Percentiles rank a stretch among this genome's conserved stretches.
phyloP scores from a whole-genome alignment of 2,113 vertebrate genomes.

The Cinclus cinclus region DNA sequence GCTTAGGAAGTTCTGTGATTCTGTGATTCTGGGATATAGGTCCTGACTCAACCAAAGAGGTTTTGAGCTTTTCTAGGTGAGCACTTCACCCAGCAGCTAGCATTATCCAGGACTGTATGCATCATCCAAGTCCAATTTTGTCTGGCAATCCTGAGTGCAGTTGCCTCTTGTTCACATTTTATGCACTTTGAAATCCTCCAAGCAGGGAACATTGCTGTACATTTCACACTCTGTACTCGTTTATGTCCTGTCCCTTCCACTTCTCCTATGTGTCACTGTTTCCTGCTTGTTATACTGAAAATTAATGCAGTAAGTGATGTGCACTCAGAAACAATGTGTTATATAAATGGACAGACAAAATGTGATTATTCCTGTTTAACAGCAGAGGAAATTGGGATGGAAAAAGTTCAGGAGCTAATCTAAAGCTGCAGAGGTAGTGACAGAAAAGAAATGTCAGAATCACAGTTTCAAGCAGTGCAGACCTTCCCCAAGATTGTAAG shows the following conservation, averaged over 20 bases:
- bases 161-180: not conserved
- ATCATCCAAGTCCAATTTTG: not conserved
- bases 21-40: not conserved
- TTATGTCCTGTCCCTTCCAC: not conserved
- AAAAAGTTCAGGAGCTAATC: not conserved
- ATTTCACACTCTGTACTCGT: not conserved
- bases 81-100: not conserved
- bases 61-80: not conserved
- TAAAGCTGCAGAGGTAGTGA: not conserved
- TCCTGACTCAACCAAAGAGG: not conserved
- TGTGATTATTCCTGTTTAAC: not conserved
- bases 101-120: not conserved
- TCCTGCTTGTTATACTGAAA: not conserved
- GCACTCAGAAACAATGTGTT: not conserved
- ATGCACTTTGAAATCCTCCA: not conserved
- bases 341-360: not conserved
- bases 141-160: not conserved
- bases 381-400: not conserved
- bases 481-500: not conserved
- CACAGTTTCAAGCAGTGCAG: not conserved
- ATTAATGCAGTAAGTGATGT: not conserved
- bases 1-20: not conserved
- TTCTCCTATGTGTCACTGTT: accelerated
- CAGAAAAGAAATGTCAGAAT: not conserved
- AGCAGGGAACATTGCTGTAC: not conserved